Evolutionary conservation across 1,140 invertebrate genomes (phyloP).

Genomic region (Drosophila mayri): DNA sequence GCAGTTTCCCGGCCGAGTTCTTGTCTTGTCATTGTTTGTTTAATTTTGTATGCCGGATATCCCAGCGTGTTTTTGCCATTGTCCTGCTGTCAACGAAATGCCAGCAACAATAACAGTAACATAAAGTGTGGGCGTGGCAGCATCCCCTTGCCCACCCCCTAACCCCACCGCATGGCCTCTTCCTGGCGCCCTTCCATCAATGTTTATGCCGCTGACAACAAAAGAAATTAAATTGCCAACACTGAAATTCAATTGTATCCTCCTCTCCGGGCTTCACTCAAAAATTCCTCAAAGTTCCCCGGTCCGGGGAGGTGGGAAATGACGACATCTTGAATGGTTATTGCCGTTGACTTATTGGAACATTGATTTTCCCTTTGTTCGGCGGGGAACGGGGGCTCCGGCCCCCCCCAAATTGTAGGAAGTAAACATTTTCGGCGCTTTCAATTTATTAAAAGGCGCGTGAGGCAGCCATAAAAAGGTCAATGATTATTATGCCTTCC

Average conservation of each 20-base stretch:
- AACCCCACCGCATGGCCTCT: background rate
- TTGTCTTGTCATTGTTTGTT: conserved; percentile 80
- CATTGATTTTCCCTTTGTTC: conserved; percentile 62
- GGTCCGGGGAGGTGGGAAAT: conserved; percentile 14
- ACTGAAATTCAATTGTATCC: conserved; percentile 81
- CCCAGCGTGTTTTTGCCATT: conserved; percentile 73
- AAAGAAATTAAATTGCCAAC: conserved; percentile 82
- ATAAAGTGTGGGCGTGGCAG: conserved; percentile 49
- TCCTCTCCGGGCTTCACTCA: conserved; percentile 45
- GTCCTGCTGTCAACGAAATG: conserved; percentile 77
- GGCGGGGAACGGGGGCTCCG: background rate
- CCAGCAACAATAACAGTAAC: conserved; percentile 65
- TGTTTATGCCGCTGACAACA: conserved; percentile 80
- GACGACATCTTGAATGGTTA: conserved; percentile 65
- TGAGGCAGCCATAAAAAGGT: conserved; percentile 72
- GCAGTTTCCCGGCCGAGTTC: conserved; percentile 58
- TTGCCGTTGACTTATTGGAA: conserved; percentile 65
- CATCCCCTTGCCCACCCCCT: too few relatives aligned
- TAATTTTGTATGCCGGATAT: conserved; percentile 78
- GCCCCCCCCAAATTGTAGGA: conserved; percentile 44
- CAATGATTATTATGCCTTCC: conserved; percentile 70
- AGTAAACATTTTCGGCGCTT: conserved; percentile 67
- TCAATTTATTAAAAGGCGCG: conserved; percentile 78
- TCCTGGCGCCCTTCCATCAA: conserved; percentile 44
- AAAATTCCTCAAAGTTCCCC: conserved; percentile 54